Base-by-base conservation (phyloP, 1,140 invertebrate species). In the Hylaeus volcanicus region DNA sequence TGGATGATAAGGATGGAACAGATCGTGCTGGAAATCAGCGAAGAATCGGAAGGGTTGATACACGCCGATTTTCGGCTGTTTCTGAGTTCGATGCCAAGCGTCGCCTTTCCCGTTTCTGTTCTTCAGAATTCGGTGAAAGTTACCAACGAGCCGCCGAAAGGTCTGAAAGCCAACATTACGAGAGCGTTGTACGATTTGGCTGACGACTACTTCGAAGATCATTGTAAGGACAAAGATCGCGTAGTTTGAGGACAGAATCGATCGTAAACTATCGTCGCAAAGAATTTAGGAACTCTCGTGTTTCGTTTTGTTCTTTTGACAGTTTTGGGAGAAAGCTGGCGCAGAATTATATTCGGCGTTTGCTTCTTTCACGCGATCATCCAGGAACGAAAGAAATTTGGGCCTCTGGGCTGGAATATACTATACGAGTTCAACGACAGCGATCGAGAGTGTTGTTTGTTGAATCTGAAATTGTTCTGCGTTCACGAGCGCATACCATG, bases 51-150 rank as follows among this genome's bases (percentile, higher is more conserved):
- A 1, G 93, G 94, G 0, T 2, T 58, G 39, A 95, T 96, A 0
- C 95, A 98, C 88, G 81, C 93, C 12, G 94, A 96, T 1, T 99
- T 98, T 91, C 94, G 98, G 48, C 93, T 99, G 0, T 99, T 95
- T 92, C 92, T 99, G 45, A 98, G 98, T 76, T 98, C 97, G 5
- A 98, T 96, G 97, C 98, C 95, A 79, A 96, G 94, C 39, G 95
- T 92, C n/a, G 93, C 94, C n/a, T 99, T 99, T 91, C 98, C 98
- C 0, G 97, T 98, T 0, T 97, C 97, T 0, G 96, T 98, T 1
- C 94, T 99, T 6, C 97, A 98, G 91, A 98, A 98, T 90, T 97
- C 97, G 56, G 96, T 98, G 0, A 99, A 99, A 93, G 97, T 98
- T 63, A 98, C 97, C 0, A 98, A 98, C 89, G 98, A 99, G 90